Evolutionary conservation across 1,140 invertebrate genomes (phyloP).

Genomic region (Sogatella furcifera): DNA sequence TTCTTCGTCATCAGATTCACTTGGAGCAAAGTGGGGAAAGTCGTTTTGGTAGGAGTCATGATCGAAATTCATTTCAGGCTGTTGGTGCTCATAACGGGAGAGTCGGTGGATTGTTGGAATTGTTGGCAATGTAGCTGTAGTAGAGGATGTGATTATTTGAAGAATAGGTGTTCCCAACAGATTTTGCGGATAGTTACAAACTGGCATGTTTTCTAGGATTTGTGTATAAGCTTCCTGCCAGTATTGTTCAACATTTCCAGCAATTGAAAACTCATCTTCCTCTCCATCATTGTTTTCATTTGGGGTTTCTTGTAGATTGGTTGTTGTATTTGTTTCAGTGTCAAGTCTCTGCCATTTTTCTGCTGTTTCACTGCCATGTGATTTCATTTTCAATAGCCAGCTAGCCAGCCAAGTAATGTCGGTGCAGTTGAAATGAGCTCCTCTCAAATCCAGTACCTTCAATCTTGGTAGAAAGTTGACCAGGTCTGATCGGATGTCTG

Average conservation of each 20-base stretch:
- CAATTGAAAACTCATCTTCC: too few species aligned
- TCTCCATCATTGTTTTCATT: too few species aligned
- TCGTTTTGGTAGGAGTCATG: neutral
- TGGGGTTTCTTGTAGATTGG: neutral
- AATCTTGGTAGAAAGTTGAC: conserved; percentile 57
- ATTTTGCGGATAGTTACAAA: neutral
- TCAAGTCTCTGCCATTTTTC: neutral
- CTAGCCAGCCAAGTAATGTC: conserved; percentile 49
- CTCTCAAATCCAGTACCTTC: conserved; percentile 42
- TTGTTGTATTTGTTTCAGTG: neutral
- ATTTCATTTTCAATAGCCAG: conserved; percentile 37
- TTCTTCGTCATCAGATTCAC: too few species aligned
- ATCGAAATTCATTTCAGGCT: neutral
- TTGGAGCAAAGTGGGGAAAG: neutral
- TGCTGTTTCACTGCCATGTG: neutral
- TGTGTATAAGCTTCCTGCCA: too few species aligned
- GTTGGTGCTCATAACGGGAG: neutral
- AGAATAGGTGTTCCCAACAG: neutral
- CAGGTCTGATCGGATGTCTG: conserved; percentile 51
- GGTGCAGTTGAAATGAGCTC: conserved; percentile 50
- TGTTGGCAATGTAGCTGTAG: neutral
- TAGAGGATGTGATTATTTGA: neutral
- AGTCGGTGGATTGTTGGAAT: neutral
- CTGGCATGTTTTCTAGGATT: neutral
- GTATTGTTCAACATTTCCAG: too few species aligned